Evolutionary conservation across 2,888 invertebrate species (phyloP).

Genomic region (Zaprionus lineosus): DNA sequence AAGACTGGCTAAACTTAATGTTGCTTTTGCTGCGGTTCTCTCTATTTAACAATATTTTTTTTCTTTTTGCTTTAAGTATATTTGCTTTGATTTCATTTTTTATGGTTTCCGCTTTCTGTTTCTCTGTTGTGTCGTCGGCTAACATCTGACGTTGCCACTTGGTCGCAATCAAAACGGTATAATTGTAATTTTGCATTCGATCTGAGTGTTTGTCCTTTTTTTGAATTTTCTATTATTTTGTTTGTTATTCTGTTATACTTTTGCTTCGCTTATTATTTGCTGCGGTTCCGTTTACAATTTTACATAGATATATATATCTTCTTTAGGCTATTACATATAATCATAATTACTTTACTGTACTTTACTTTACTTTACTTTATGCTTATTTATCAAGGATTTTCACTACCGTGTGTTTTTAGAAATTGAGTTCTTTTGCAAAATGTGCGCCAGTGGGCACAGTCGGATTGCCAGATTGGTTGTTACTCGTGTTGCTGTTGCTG

Average conservation of each 20-base stretch:
- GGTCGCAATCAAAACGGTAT: constrained; percentile 40
- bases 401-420: constrained; percentile 74
- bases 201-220: constrained; percentile 36
- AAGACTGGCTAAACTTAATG: constrained; percentile 51
- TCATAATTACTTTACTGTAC: constrained; percentile 48
- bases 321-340: constrained; percentile 62
- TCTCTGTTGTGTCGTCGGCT: constrained; percentile 8
- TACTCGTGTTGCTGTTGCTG: constrained; percentile 37
- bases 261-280: constrained; percentile 45
- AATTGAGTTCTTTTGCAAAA: constrained; percentile 80
- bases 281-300: constrained; percentile 45
- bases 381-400: constrained; percentile 75
- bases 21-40: constrained; percentile 25
- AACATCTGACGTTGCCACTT: constrained; percentile 48
- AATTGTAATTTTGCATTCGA: too few relatives aligned
- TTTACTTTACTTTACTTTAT: constrained; percentile 53
- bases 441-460: constrained; percentile 63
- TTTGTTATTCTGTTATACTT: constrained; percentile 18
- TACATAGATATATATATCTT: constrained; percentile 41
- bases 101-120: constrained; percentile 10
- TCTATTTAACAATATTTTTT: too few relatives aligned
- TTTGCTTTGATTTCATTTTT: constrained; percentile 29
- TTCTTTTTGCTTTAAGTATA: constrained; percentile 56
- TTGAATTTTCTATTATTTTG: constrained; percentile 40
- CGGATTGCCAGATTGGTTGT: constrained; percentile 56